Percentiles rank a stretch among this genome's conserved stretches.
Evolutionary conservation across 2,113 vertebrate species (phyloP).

Genomic region (Brachyhypopomus gauderio): DNA sequence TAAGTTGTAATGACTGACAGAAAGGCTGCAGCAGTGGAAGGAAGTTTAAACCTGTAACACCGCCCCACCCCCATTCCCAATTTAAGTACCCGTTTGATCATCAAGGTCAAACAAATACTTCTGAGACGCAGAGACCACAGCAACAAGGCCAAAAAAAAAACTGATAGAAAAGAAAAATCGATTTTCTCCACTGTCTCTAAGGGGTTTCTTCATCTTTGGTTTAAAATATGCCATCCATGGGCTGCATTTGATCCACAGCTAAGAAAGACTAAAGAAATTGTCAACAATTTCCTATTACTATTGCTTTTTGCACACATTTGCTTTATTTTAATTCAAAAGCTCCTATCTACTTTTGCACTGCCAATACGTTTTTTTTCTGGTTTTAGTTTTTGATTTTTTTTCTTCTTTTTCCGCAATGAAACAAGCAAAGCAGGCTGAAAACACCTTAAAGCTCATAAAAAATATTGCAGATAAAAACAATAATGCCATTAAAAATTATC

Average conservation of each 20-base stretch:
- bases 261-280: slow-evolving; percentile 98
- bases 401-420: slow-evolving; percentile 83
- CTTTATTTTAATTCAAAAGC: slow-evolving; percentile 85
- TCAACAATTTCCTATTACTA: slow-evolving; percentile 96
- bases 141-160: slow-evolving; percentile 44
- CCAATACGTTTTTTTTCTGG: slow-evolving; percentile 65
- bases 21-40: slow-evolving; percentile 79
- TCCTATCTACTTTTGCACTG: slow-evolving; percentile 80
- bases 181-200: slow-evolving; percentile 68
- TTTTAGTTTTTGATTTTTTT: slow-evolving; percentile 51
- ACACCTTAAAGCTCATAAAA: slow-evolving; percentile 89
- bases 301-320: slow-evolving; percentile 86
- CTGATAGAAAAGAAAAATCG: slow-evolving; percentile 58
- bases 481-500: slow-evolving; percentile 84
- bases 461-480: slow-evolving; percentile 89
- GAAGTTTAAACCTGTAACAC: slow-evolving; percentile 77
- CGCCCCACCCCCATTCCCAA: slow-evolving; percentile 55
- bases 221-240: slow-evolving; percentile 97
- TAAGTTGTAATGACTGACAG: slow-evolving; percentile 43
- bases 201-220: slow-evolving; percentile 97
- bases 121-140: slow-evolving; percentile 65
- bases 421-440: slow-evolving; percentile 98
- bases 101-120: slow-evolving; percentile 84
- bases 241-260: slow-evolving; percentile 95
- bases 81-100: slow-evolving; percentile 83